Conservation (phyloP, 2,888 invertebrate genomes). For the Elegia similella region DNA sequence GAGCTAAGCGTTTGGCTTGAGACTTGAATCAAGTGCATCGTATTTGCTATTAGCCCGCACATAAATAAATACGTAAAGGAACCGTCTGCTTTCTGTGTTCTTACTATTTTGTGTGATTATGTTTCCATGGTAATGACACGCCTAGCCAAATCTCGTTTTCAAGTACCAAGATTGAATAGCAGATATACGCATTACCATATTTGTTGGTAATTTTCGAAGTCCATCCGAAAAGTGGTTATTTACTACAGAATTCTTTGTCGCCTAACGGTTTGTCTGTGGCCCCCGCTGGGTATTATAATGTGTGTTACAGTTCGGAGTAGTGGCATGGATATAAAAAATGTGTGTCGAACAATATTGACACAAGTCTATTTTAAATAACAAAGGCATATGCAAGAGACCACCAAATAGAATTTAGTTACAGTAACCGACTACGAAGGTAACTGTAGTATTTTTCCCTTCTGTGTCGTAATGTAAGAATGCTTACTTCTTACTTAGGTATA, state of each 20-base stretch:
- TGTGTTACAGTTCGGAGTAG: not conserved
- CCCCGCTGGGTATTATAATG: constrained; percentile 11
- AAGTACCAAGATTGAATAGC: constrained; percentile 10
- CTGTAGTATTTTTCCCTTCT: too few relatives aligned
- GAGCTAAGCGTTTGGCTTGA: too few relatives aligned
- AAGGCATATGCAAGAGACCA: too few relatives aligned
- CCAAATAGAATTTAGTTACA: too few relatives aligned
- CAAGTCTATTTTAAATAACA: not conserved
- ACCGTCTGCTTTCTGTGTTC: not conserved
- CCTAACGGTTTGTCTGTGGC: constrained; percentile 3
- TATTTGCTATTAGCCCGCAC: not conserved
- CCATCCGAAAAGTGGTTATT: not conserved
- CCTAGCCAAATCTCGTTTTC: constrained; percentile 11
- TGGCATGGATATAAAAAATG: constrained; percentile 1
- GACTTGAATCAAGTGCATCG: too few relatives aligned
- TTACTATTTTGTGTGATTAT: not conserved
- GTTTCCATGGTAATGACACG: constrained; percentile 3
- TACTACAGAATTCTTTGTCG: not conserved
- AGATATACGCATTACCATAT: constrained; percentile 9
- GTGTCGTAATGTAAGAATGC: too few relatives aligned
- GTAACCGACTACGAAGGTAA: too few relatives aligned
- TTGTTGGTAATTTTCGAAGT: constrained; percentile 2
- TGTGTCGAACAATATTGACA: not conserved
- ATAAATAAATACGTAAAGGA: not conserved
- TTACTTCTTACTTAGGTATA: too few relatives aligned